Percentiles rank a stretch among this genome's conserved stretches.
These are phyloP conservation scores for Pseudolaguvia tuberculata DNA, from an alignment of 2,113 vertebrate genomes.

Conservation along the genomic window DNA sequence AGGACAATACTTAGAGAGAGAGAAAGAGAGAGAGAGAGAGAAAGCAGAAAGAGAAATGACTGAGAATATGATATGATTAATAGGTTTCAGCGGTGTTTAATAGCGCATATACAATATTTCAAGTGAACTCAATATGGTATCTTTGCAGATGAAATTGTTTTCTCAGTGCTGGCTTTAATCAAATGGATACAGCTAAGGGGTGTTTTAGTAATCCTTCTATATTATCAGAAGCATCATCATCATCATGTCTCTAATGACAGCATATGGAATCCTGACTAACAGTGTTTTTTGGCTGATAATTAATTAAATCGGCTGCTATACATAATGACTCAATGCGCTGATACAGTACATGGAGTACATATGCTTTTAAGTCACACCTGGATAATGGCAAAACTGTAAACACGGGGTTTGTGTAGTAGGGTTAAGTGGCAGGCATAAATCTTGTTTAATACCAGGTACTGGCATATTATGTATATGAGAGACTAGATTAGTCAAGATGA, in stretches of 20 bases:
- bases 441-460: background rate
- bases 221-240: too few species aligned
- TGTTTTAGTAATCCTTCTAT: background rate
- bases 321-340: constrained; percentile 22
- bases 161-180: background rate
- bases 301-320: constrained; percentile 6
- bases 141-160: constrained; percentile 5
- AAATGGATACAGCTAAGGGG: background rate
- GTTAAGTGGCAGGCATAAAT: background rate
- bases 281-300: background rate
- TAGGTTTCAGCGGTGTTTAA: constrained; percentile 18
- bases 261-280: background rate
- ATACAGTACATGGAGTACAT: background rate
- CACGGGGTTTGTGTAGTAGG: background rate
- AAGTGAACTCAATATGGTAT: background rate
- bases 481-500: background rate
- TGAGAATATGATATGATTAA: constrained; percentile 18
- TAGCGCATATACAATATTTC: background rate
- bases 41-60: background rate
- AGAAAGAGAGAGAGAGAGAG: background rate
- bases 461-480: background rate
- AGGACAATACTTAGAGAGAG: constrained; percentile 34
- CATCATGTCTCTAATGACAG: background rate
- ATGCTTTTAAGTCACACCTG: constrained; percentile 18
- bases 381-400: background rate